Conservation (phyloP, 1,140 invertebrate species). For the Drosophila lini region DNA sequence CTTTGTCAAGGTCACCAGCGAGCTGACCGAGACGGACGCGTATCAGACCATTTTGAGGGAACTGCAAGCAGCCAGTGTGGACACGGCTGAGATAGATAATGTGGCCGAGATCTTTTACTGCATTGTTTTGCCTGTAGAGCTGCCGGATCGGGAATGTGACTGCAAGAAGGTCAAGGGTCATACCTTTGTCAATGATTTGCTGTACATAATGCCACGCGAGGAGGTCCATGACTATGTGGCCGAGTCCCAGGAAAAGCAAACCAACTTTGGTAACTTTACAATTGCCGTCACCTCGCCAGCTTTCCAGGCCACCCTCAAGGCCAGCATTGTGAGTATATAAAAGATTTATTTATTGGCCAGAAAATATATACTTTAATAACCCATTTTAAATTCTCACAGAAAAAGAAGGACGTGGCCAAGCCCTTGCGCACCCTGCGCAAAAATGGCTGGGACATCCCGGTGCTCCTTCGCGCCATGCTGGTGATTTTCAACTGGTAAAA, state of each 20-base stretch:
- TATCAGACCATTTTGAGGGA: conserved; percentile 36
- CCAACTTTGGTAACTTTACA: conserved; percentile 55
- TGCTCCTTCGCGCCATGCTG: conserved; percentile 37
- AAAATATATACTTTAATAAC: no score
- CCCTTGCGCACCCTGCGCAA: conserved; percentile 46
- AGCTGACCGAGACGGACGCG: conserved; percentile 45
- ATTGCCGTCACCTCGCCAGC: conserved; percentile 29
- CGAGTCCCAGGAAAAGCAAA: not conserved
- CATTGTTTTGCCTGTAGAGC: conserved; percentile 30
- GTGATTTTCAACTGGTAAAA: conserved; percentile 60
- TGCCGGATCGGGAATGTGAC: conserved; percentile 25
- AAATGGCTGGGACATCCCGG: conserved; percentile 59
- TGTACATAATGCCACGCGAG: conserved; percentile 45
- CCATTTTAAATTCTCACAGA: conserved; percentile 18
- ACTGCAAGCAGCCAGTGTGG: conserved; percentile 23
- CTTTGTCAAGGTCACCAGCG: conserved; percentile 34
- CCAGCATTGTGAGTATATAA: conserved; percentile 44
- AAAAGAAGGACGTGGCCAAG: conserved; percentile 44
- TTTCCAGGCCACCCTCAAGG: conserved; percentile 49
- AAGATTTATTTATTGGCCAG: not conserved
- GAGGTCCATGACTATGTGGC: conserved; percentile 32
- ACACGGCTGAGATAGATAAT: conserved; percentile 49
- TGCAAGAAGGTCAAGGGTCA: conserved; percentile 47
- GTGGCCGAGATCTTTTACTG: conserved; percentile 60
- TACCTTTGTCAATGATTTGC: conserved; percentile 53